Base-by-base conservation (phyloP, 2,888 invertebrate species). In the Dorcus parallelipipedus region DNA sequence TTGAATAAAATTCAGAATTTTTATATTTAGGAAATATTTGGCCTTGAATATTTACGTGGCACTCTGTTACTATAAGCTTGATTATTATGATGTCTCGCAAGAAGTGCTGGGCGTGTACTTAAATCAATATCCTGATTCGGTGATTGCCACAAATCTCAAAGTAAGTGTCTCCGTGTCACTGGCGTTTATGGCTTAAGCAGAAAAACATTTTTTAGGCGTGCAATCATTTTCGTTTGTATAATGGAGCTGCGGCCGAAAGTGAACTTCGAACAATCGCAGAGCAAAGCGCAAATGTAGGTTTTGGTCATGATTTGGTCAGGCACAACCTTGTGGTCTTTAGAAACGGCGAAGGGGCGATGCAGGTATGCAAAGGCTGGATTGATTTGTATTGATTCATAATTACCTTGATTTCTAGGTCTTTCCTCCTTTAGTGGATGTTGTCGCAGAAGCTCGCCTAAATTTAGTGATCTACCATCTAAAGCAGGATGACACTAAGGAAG, bases 31-130 rank as follows among this genome's bases (percentile, higher is more conserved):
- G 68, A 91, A 93, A 54, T 94, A 88, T 77, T 81, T 97, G 74
- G 98, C 98, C 0, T 79, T 99, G 59, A 97, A 99, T 78, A 95
- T 98, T 3, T 98, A 99, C 77, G 91, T 98, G 57, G 98, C 97
- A 0, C 80, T 98, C 10, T 99, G 98, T 74, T 98, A 98, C 79
- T 99, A 98, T 80, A 98, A 99, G 77, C 80, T 98, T 71, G 98
- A 98, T 79, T 98, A 97, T 77, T 98, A 96, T 74, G 98, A 98
- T 78, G 96, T 97, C 49, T 96, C 97, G 0, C 96, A 97, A 79
- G 97, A 97, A 79, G 95, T 97, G n/a, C 81, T 97, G 9, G 91
- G 93, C 20, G 88, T 95, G 20, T 99, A 99, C 77, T 81, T 99
- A 52, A 91, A 93, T 60, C 91, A 92, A 73, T 91, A 89, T 77